Evolutionary conservation across 2,888 invertebrate genomes (phyloP).

Genomic region (Sinohyriopsis cumingii): DNA sequence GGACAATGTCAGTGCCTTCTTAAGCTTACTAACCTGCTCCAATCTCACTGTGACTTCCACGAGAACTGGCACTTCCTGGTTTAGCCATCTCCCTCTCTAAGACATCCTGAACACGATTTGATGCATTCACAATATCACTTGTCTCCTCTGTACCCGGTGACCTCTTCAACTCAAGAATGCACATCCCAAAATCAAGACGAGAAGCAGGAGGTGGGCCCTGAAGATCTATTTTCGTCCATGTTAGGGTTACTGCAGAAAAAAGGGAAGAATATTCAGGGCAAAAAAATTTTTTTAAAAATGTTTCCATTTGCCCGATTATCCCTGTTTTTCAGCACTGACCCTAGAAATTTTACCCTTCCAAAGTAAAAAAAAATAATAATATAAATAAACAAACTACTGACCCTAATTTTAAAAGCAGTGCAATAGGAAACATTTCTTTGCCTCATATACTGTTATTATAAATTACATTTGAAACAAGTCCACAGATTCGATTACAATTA

Average conservation of each 20-base stretch:
- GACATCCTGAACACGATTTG: slow-evolving; percentile 55
- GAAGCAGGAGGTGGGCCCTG: slow-evolving; percentile 66
- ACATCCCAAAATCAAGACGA: slow-evolving; percentile 69
- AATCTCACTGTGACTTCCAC: slow-evolving; percentile 48
- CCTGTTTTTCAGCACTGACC: neutral
- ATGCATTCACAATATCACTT: slow-evolving; percentile 36
- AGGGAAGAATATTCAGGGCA: neutral
- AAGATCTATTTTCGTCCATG: slow-evolving; percentile 61
- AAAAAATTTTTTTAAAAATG: neutral
- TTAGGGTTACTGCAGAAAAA: slow-evolving; percentile 49
- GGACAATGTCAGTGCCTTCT: too few relatives aligned
- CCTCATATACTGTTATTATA: too few relatives aligned
- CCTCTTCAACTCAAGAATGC: slow-evolving; percentile 52
- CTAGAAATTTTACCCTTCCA: neutral
- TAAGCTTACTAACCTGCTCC: slow-evolving; percentile 26
- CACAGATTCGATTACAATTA: too few relatives aligned
- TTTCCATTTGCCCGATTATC: neutral
- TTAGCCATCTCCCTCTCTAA: slow-evolving; percentile 59
- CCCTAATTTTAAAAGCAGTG: too few relatives aligned
- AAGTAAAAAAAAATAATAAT: too few relatives aligned
- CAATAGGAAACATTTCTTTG: too few relatives aligned
- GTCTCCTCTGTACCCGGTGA: slow-evolving; percentile 19
- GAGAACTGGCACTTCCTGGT: slow-evolving; percentile 59
- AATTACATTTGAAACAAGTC: too few relatives aligned
- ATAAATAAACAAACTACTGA: too few relatives aligned